These are phyloP conservation scores for Alectoris magna DNA, from an alignment of 2,797 vertebrate species.

Conservation along the genomic window DNA sequence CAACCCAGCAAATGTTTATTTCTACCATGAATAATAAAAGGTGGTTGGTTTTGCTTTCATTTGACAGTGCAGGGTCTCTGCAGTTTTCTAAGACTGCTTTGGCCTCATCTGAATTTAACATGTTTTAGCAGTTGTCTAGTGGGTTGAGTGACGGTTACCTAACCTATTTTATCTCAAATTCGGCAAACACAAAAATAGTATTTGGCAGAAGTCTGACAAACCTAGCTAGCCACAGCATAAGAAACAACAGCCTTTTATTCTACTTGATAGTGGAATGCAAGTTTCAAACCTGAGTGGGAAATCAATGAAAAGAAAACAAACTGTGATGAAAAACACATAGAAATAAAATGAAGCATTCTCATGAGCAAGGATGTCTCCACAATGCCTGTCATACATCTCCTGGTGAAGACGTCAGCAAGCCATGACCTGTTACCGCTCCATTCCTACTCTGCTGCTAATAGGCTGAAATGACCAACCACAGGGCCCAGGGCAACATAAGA, in stretches of 20 bases:
- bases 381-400: not conserved
- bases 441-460: not conserved
- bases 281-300: not conserved
- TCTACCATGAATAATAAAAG: not conserved
- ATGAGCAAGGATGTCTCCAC: rapidly evolving
- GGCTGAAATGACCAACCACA: not conserved
- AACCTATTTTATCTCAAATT: not conserved
- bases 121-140: not conserved
- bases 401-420: rapidly evolving
- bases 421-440: not conserved
- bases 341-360: not conserved
- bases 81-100: not conserved
- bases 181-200: not conserved
- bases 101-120: not conserved
- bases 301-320: not conserved
- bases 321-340: not conserved
- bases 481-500: not conserved
- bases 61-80: not conserved
- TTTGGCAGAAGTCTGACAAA: not conserved
- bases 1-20: not conserved
- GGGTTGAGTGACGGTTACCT: not conserved
- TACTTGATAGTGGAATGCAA: not conserved
- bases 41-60: not conserved
- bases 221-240: not conserved
- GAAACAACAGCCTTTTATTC: not conserved